Percentiles rank a stretch among this genome's conserved stretches.
These are phyloP conservation scores for Dendroctonus ponderosae DNA, from an alignment of 1,140 invertebrate genomes.

Conservation along the genomic window DNA sequence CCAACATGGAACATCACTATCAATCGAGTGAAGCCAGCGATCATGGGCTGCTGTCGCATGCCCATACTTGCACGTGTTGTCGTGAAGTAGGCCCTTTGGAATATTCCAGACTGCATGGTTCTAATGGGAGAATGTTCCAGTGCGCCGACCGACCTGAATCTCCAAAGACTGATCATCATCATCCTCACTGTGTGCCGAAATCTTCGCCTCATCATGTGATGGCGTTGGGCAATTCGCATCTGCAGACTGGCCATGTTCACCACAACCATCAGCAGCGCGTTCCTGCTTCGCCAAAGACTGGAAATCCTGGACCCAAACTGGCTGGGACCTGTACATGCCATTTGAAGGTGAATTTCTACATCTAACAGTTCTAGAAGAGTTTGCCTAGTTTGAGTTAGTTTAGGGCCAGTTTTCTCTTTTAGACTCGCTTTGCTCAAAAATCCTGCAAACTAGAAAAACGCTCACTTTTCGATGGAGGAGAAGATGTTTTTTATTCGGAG, in stretches of 20 bases:
- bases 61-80: conserved; percentile 42
- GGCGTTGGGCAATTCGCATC: conserved; percentile 3
- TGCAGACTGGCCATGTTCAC: conserved; percentile 8
- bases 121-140: background rate
- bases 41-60: conserved; percentile 39
- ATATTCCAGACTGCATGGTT: background rate
- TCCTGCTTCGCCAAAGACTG: background rate
- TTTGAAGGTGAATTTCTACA: conserved; percentile 6
- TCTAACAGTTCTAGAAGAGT: background rate
- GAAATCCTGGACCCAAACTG: conserved; percentile 3
- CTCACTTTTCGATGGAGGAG: too few species aligned
- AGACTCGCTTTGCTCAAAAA: too few species aligned
- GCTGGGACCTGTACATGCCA: conserved; percentile 12
- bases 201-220: conserved; percentile 15
- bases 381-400: too few species aligned
- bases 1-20: conserved; percentile 43
- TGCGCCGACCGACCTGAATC: conserved; percentile 14
- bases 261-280: conserved; percentile 11
- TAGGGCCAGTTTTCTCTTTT: too few species aligned
- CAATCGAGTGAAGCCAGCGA: conserved; percentile 47
- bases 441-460: too few species aligned
- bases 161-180: conserved; percentile 25
- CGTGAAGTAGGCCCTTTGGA: conserved; percentile 15
- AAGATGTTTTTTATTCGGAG: too few species aligned
- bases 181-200: conserved; percentile 16